phyloP scores from a whole-genome alignment of 2,888 invertebrate species.

The Incurvaria masculella region DNA sequence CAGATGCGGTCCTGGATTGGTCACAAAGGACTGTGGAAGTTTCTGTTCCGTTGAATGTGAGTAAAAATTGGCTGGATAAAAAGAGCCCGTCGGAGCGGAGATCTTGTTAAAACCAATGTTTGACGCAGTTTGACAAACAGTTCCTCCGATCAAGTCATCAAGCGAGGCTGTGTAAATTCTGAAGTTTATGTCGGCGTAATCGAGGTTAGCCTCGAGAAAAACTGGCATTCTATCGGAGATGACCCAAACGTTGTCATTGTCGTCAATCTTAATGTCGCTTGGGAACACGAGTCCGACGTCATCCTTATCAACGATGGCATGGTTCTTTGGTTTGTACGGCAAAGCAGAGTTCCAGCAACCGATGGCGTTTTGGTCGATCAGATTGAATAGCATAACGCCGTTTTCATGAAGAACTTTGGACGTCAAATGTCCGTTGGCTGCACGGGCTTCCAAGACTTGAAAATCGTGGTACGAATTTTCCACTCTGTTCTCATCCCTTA shows the following conservation, averaged over 20 bases:
- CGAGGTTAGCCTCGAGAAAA: constrained; percentile 65
- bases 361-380: constrained; percentile 77
- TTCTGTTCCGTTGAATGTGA: neutral
- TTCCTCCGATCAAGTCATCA: constrained; percentile 63
- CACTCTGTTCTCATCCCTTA: constrained; percentile 66
- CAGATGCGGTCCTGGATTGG: neutral
- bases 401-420: constrained; percentile 70
- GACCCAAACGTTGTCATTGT: constrained; percentile 71
- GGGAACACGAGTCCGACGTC: constrained; percentile 76
- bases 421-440: constrained; percentile 66
- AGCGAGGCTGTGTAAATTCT: constrained; percentile 70
- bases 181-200: constrained; percentile 76
- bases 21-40: neutral
- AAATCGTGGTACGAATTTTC: constrained; percentile 71
- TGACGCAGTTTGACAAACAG: constrained; percentile 62
- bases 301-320: constrained; percentile 70
- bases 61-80: neutral
- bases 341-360: constrained; percentile 77
- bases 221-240: constrained; percentile 81
- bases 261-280: constrained; percentile 74
- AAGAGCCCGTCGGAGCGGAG: neutral
- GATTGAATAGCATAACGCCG: constrained; percentile 72
- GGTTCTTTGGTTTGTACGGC: constrained; percentile 63
- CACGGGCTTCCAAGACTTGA: constrained; percentile 62
- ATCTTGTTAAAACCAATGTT: constrained; percentile 5